These are phyloP conservation scores for Potamilus streckersoni DNA, from an alignment of 1,140 invertebrate genomes.

Conservation along the genomic window DNA sequence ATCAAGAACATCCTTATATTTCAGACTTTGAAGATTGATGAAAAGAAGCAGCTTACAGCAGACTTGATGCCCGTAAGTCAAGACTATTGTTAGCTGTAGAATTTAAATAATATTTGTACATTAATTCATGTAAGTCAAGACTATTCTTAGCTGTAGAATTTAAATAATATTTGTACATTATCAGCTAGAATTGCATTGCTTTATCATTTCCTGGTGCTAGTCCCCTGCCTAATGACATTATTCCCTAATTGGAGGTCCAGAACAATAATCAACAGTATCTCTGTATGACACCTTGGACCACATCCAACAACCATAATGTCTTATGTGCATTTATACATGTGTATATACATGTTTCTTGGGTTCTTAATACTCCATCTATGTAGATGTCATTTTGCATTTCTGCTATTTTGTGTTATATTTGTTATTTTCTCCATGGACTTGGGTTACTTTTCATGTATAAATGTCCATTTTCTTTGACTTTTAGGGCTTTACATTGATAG, in stretches of 20 bases:
- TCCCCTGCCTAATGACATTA: no score
- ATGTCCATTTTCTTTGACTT: no score
- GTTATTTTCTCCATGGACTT: no score
- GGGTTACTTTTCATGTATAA: no score
- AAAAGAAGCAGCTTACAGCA: conserved; percentile 58
- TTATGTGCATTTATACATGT: background rate
- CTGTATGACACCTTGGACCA: background rate
- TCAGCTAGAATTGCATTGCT: no score
- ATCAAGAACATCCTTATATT: conserved; percentile 13
- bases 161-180: background rate
- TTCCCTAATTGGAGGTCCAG: background rate
- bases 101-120: background rate
- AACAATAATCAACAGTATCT: background rate
- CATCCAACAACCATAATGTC: background rate
- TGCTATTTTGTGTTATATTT: background rate
- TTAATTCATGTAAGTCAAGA: conserved; percentile 56
- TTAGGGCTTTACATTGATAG: background rate
- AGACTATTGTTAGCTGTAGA: background rate
- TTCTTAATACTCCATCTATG: background rate
- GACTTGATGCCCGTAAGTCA: conserved; percentile 63
- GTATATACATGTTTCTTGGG: background rate
- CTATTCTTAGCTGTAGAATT: background rate
- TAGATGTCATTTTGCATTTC: background rate
- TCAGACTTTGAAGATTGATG: conserved; percentile 65
- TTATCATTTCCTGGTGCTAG: no score